Evolutionary conservation across 2,113 vertebrate species (phyloP).

Genomic region (Paralichthys olivaceus): DNA sequence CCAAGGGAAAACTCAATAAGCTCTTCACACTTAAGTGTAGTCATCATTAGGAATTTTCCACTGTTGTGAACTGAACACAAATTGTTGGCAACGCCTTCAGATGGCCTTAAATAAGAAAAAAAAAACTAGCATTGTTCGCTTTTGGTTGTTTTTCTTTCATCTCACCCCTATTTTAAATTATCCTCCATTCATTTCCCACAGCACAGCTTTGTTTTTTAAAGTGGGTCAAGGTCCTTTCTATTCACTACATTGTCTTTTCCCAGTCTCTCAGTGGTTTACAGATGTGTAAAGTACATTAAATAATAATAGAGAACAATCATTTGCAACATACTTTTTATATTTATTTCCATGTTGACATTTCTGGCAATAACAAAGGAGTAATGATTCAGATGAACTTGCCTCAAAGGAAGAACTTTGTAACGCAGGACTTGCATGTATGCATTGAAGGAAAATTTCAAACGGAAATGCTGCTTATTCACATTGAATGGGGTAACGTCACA

Average conservation of each 20-base stretch:
- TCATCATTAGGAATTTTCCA: constrained; percentile 77
- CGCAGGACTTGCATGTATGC: no score
- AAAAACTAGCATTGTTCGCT: constrained; percentile 24
- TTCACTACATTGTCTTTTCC: constrained; percentile 52
- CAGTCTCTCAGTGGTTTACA: constrained; percentile 39
- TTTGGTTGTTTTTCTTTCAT: constrained; percentile 50
- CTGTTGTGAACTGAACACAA: constrained; percentile 64
- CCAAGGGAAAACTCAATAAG: constrained; percentile 75
- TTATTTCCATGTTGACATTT: constrained; percentile 1
- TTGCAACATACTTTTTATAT: background rate
- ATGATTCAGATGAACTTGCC: background rate
- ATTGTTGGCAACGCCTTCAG: constrained; percentile 57
- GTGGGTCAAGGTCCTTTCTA: constrained; percentile 62
- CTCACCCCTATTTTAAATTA: constrained; percentile 55
- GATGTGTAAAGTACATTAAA: background rate
- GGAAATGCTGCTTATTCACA: no score
- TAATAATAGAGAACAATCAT: background rate
- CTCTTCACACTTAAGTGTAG: constrained; percentile 75
- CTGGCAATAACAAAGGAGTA: background rate
- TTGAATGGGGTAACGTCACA: no score
- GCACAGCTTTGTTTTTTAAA: constrained; percentile 62
- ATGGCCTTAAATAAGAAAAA: constrained; percentile 29
- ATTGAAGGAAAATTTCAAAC: no score
- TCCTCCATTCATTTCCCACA: constrained; percentile 56
- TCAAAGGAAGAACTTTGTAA: background rate